Evolutionary conservation across 92 coral and sea anemone genomes (phyloP), one percentile per base, ranked within the genome.

Genomic region (Epizoanthus scotinus): DNA sequence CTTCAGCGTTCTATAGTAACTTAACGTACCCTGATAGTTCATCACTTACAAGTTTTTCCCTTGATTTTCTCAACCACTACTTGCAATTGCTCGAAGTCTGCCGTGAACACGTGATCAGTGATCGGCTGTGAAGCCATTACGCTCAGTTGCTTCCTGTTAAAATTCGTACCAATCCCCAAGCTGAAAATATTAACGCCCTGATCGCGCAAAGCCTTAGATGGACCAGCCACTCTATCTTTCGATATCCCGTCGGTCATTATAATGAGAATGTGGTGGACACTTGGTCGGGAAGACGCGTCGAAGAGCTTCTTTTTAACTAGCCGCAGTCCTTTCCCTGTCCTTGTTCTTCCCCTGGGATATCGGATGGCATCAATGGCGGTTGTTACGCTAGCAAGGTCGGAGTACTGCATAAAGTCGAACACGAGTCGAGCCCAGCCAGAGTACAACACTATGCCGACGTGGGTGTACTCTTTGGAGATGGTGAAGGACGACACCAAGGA

Each of bases 161-260:
- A 62, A 1, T 20, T 12, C 4, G 17, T 12, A 5, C 67, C 67
- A 10, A 62, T 22, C 6, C 67, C 67, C 18, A 62, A 62, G 18
- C 38, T 12, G 38, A 8, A 62, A 26, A 62, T 8, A 1, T 24
- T 26, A 17, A 62, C 31, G 18, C 67, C 67, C 8, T 2, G 18
- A 22, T 10, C 17, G 0, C 8, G 67, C 15, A 62, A 31, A 5
- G 17, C 36, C 24, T 9, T 0, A 2, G 67, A 8, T 22, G 67
- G 67, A 24, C 15, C 18, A 6, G 19, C 18, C 3, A 62, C 67
- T 13, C 5, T 2, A 31, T 62, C 67, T 1, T 27, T 63, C 44
- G 94, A 84, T 56, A 15, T 27, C 42, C 91, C 90, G 63, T 87
- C 94, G 0, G 94, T 90, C 86, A 90, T 70, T 10, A 93, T 83